These are phyloP conservation scores for Callochromis pleurospilus DNA, from an alignment of 2,113 vertebrate genomes.

Conservation along the genomic window DNA sequence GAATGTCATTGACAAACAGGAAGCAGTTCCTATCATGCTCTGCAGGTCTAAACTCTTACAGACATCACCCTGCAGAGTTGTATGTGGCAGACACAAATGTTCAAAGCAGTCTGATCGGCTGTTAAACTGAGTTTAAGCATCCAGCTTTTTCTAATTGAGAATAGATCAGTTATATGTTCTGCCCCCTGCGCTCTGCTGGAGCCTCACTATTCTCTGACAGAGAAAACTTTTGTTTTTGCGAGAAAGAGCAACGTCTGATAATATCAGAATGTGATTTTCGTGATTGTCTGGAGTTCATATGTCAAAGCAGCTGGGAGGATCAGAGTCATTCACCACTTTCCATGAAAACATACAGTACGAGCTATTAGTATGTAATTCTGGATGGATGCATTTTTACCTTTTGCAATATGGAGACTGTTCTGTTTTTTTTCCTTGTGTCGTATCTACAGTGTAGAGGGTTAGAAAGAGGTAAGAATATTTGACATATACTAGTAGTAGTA, in stretches of 20 bases:
- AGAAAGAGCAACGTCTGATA: background rate
- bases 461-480: background rate
- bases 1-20: background rate
- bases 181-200: fast-evolving
- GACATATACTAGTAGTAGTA: background rate
- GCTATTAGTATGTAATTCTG: background rate
- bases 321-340: background rate
- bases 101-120: background rate
- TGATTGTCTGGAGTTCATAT: background rate
- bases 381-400: background rate
- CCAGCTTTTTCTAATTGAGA: background rate
- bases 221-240: background rate
- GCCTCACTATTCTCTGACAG: background rate
- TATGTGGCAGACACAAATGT: background rate
- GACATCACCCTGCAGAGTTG: background rate
- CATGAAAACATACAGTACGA: background rate
- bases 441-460: background rate
- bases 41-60: background rate
- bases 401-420: background rate
- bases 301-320: background rate
- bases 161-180: background rate
- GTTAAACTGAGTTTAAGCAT: background rate
- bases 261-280: fast-evolving
- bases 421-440: background rate
- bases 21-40: background rate